Evolutionary conservation across 1,140 invertebrate species (phyloP).

Genomic region (Scaptomyza montana): DNA sequence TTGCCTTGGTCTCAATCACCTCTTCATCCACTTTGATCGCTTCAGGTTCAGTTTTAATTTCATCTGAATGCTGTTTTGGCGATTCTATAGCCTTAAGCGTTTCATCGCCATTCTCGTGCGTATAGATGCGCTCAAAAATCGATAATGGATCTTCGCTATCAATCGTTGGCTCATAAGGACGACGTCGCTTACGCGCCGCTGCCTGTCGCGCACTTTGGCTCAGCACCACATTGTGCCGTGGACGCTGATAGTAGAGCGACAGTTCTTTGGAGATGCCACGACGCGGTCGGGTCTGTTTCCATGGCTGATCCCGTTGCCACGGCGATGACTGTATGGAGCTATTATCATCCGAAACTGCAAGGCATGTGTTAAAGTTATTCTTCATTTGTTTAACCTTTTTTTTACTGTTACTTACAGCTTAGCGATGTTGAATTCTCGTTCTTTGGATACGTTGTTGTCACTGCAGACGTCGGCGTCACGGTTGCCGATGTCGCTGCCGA

Average conservation of each 20-base stretch:
- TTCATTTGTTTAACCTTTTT: not conserved
- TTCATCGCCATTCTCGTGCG: conserved; percentile 62
- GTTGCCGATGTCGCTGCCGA: conserved; percentile 84
- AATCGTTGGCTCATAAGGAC: conserved; percentile 84
- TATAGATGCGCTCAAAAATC: conserved; percentile 49
- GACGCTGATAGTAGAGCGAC: conserved; percentile 89
- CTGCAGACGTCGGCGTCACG: conserved; percentile 85
- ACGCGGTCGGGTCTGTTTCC: conserved; percentile 91
- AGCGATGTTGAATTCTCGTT: conserved; percentile 84
- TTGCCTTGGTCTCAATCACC: conserved; percentile 19
- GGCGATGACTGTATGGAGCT: conserved; percentile 94
- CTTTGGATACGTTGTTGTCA: conserved; percentile 84
- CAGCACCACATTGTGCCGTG: conserved; percentile 84
- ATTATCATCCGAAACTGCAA: conserved; percentile 92
- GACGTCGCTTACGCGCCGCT: conserved; percentile 86
- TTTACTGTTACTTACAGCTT: conserved; percentile 79
- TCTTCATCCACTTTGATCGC: conserved; percentile 47
- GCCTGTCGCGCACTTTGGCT: conserved; percentile 77
- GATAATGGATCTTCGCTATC: conserved; percentile 44
- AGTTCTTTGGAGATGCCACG: conserved; percentile 89
- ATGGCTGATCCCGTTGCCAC: conserved; percentile 93
- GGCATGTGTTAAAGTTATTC: not conserved
- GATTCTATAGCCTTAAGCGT: conserved; percentile 54
- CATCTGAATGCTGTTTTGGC: conserved; percentile 31
- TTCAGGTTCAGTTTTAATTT: conserved; percentile 49